A percentile compares a stretch with the other conserved stretches of the same genome.
These are phyloP conservation scores for Zygothrica quintamaculata DNA, from an alignment of 2,888 invertebrate species.

Conservation along the genomic window DNA sequence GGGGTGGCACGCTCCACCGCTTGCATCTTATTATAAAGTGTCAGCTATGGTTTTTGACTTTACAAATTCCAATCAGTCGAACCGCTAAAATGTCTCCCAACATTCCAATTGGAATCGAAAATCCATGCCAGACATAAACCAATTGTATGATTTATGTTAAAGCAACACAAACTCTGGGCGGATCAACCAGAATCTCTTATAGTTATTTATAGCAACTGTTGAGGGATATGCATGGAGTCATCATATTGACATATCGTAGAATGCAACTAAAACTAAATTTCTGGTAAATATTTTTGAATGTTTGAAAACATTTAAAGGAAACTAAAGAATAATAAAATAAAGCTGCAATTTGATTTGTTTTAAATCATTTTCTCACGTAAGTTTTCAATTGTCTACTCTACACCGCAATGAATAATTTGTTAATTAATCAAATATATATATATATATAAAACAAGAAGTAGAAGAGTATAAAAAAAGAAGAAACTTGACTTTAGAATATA, in stretches of 20 bases:
- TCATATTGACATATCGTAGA: not conserved
- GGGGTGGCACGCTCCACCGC: slow-evolving; percentile 65
- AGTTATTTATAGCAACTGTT: slow-evolving; percentile 25
- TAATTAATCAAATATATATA: slow-evolving; percentile 82
- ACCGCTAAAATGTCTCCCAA: slow-evolving; percentile 18
- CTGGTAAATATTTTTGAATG: too few relatives aligned
- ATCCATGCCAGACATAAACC: slow-evolving; percentile 41
- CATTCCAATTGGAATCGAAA: slow-evolving; percentile 37
- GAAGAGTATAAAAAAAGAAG: too few relatives aligned
- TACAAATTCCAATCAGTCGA: slow-evolving; percentile 75
- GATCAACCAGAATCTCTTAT: slow-evolving; percentile 3
- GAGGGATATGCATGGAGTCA: not conserved
- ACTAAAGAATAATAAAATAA: not conserved
- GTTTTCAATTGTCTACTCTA: slow-evolving; percentile 1
- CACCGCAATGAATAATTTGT: slow-evolving; percentile 77
- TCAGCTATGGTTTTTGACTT: slow-evolving; percentile 77
- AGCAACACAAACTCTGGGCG: slow-evolving; percentile 34
- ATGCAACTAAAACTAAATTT: too few relatives aligned
- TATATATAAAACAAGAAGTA: too few relatives aligned
- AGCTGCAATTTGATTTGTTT: not conserved
- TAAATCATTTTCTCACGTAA: slow-evolving; percentile 65
- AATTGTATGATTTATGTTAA: slow-evolving; percentile 61
- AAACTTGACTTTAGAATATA: slow-evolving; percentile 35
- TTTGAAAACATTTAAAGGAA: not conserved
- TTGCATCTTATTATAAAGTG: slow-evolving; percentile 77